phyloP scores from a whole-genome alignment of 1,140 invertebrate genomes.

The Scylla paramamosain region DNA sequence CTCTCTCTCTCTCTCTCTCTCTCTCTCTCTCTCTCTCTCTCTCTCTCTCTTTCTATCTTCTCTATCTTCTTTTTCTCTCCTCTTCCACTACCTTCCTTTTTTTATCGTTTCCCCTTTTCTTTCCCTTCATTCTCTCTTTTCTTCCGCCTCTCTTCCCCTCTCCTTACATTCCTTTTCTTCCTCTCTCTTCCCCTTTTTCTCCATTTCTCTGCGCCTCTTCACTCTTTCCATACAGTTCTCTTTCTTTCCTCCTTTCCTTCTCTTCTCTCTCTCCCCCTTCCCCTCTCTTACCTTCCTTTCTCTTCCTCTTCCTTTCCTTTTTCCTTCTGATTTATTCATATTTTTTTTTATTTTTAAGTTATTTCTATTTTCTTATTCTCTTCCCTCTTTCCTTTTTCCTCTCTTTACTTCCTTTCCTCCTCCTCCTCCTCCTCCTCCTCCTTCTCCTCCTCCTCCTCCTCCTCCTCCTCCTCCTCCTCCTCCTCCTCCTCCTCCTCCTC shows the following conservation, averaged over 20 bases:
- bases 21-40: not conserved
- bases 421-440: not conserved
- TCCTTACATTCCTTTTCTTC: not conserved
- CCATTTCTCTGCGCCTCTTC: not conserved
- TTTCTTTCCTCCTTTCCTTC: not conserved
- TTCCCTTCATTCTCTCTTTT: not conserved
- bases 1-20: too few species aligned
- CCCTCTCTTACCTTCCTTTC: not conserved
- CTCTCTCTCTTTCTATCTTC: too few species aligned
- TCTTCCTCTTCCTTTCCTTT: not conserved
- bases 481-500: not conserved
- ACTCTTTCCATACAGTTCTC: not conserved
- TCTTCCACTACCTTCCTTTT: not conserved
- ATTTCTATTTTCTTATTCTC: not conserved
- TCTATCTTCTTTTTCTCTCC: not conserved
- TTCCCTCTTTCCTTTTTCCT: too few species aligned
- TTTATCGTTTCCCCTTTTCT: not conserved
- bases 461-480: too few species aligned
- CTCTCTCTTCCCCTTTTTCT: conserved; percentile 31
- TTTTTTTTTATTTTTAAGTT: not conserved
- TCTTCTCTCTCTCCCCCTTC: not conserved
- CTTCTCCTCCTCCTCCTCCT: too few species aligned
- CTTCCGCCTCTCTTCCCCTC: not conserved
- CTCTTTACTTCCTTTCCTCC: not conserved
- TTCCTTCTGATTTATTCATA: not conserved